Conservation (phyloP, 2,797 vertebrate species). For the Choloepus didactylus region DNA sequence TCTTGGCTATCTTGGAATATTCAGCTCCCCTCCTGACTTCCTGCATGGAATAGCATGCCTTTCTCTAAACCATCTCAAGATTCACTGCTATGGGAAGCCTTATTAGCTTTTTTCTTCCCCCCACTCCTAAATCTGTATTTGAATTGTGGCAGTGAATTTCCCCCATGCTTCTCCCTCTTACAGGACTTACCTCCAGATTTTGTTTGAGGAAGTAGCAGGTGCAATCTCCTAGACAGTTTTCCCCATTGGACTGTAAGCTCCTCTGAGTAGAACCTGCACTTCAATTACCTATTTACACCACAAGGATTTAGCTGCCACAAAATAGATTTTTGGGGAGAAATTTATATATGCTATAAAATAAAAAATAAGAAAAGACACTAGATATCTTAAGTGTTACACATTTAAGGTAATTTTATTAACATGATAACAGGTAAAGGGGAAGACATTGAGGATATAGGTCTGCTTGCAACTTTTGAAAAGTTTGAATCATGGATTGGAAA, state of each 20-base stretch:
- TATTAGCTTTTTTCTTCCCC: not conserved
- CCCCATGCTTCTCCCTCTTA: not conserved
- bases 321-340: not conserved
- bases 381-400: not conserved
- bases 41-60: not conserved
- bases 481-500: not conserved
- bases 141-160: not conserved
- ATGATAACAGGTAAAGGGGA: not conserved
- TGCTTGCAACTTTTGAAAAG: not conserved
- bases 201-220: not conserved
- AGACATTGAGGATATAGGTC: not conserved
- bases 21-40: fast-evolving
- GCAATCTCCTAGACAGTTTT: not conserved
- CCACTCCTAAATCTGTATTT: not conserved
- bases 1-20: not conserved
- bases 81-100: not conserved
- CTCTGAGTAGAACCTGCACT: not conserved
- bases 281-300: not conserved
- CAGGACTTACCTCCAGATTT: not conserved
- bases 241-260: not conserved
- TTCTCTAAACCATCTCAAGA: not conserved
- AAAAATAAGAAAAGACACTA: not conserved
- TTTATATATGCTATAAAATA: conserved; percentile 16
- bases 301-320: not conserved
- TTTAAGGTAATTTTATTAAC: not conserved